phyloP scores from a whole-genome alignment of 2,113 vertebrate species.

The Phalacrocorax pelagicus region DNA sequence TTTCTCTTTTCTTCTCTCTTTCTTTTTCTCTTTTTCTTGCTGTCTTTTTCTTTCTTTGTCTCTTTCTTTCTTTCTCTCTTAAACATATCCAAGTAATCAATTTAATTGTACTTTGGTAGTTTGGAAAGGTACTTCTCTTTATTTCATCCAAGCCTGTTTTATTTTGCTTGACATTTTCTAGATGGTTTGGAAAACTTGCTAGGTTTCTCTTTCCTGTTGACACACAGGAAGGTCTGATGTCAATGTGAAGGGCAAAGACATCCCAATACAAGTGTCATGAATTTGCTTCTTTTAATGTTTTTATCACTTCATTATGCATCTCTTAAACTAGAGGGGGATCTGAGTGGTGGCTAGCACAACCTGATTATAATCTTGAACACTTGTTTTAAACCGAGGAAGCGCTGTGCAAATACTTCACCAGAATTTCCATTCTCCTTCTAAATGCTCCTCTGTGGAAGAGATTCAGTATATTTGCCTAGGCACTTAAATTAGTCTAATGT shows the following conservation, averaged over 20 bases:
- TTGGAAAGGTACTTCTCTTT: not conserved
- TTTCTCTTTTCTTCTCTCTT: not conserved
- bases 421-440: not conserved
- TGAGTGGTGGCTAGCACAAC: not conserved
- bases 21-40: no score
- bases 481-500: not conserved
- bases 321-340: not conserved
- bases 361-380: not conserved
- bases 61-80: not conserved
- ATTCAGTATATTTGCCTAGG: not conserved
- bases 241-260: not conserved
- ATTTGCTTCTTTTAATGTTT: not conserved
- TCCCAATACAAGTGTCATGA: not conserved
- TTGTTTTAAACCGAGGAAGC: not conserved
- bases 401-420: constrained; percentile 7
- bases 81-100: accelerated
- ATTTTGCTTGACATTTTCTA: not conserved
- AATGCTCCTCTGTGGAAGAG: not conserved
- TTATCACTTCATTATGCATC: not conserved
- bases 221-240: not conserved
- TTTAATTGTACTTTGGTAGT: not conserved
- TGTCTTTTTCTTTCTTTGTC: no score
- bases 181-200: not conserved
- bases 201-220: not conserved
- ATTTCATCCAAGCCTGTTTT: not conserved